Evolutionary conservation across 2,113 vertebrate genomes (phyloP).

Genomic region (Tapirus terrestris): DNA sequence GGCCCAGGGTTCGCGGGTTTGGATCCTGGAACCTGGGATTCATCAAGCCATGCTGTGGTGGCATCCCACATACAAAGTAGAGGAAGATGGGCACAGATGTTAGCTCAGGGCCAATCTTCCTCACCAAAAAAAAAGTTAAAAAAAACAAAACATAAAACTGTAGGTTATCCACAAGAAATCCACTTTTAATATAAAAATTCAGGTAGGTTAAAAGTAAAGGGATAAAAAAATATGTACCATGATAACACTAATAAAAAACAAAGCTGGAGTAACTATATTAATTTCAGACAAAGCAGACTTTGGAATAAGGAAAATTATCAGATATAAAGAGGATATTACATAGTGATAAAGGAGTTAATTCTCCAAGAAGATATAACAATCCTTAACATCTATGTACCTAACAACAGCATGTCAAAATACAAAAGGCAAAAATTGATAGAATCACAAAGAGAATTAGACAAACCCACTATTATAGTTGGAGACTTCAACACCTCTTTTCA

Average conservation of each 20-base stretch:
- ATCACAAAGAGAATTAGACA: not conserved
- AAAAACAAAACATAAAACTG: not conserved
- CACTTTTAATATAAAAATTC: slow-evolving; percentile 26
- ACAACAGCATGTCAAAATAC: not conserved
- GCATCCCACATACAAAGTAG: no score
- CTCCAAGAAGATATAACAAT: not conserved
- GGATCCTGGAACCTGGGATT: no score
- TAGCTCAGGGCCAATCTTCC: no score
- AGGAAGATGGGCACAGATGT: no score
- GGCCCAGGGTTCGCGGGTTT: no score
- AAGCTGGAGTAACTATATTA: not conserved
- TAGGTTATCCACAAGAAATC: not conserved
- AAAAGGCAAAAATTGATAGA: not conserved
- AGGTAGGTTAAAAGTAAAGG: not conserved
- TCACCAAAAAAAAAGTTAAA: no score
- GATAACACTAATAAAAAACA: not conserved
- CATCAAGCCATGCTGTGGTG: no score
- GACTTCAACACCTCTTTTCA: not conserved
- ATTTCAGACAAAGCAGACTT: slow-evolving; percentile 2
- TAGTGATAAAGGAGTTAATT: not conserved
- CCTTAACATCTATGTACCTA: not conserved
- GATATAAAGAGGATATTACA: not conserved
- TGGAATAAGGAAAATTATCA: not conserved
- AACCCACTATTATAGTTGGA: not conserved
- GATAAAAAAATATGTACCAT: not conserved